phyloP scores from a whole-genome alignment of 92 coral and sea anemone genomes.

The Epizoanthus fatuus region DNA sequence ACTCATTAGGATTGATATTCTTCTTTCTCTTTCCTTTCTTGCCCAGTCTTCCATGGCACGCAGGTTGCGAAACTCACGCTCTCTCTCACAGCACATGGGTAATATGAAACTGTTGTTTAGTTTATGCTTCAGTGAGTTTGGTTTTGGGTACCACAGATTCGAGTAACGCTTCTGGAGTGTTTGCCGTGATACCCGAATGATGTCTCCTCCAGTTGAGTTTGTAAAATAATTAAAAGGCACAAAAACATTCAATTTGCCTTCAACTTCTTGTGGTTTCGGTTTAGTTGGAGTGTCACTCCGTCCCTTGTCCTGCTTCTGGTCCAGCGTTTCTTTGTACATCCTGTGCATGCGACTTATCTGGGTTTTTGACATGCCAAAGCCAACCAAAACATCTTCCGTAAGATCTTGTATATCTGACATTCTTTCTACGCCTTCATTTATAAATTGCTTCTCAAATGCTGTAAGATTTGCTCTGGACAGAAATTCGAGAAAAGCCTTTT shows the following conservation, averaged over 20 bases:
- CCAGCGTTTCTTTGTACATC: not conserved
- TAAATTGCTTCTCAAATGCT: not conserved
- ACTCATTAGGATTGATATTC: not conserved
- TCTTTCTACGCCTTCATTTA: too few relatives aligned
- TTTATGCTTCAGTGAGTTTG: not conserved
- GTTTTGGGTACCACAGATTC: slow-evolving; percentile 8
- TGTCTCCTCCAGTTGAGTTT: slow-evolving; percentile 19
- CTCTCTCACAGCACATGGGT: not conserved
- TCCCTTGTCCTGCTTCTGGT: not conserved
- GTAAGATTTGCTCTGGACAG: slow-evolving; percentile 1
- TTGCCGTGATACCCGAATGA: not conserved
- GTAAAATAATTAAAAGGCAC: slow-evolving; percentile 15
- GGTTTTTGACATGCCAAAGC: slow-evolving; percentile 22
- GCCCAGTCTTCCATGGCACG: not conserved
- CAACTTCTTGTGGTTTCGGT: slow-evolving; percentile 21
- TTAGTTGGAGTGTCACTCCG: not conserved
- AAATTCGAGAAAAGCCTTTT: not conserved
- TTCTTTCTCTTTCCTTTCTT: not conserved
- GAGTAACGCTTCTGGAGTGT: slow-evolving; percentile 17
- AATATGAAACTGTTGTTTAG: too few relatives aligned
- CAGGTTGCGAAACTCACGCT: slow-evolving; percentile 2
- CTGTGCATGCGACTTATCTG: slow-evolving; percentile 1
- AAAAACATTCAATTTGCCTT: slow-evolving; percentile 20
- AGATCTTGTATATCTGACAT: not conserved
- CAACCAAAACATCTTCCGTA: slow-evolving; percentile 3